phyloP scores from a whole-genome alignment of 2,888 invertebrate species.

The Cataglyphis livida region DNA sequence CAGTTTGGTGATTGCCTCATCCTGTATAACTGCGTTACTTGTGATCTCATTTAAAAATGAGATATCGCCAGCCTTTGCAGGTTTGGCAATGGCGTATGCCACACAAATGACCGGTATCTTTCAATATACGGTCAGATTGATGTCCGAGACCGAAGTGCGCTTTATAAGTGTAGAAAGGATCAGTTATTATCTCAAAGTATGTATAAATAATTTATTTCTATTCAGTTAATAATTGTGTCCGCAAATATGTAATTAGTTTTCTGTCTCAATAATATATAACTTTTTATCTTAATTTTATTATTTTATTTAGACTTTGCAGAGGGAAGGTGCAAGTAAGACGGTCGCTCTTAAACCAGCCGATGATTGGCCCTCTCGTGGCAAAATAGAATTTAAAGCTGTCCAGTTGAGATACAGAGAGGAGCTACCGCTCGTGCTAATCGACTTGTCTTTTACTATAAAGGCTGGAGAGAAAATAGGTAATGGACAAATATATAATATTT shows the following conservation, averaged over 20 bases:
- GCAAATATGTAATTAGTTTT: constrained; percentile 47
- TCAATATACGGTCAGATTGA: constrained; percentile 86
- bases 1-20: constrained; percentile 83
- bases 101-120: constrained; percentile 88
- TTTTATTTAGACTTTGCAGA: constrained; percentile 71
- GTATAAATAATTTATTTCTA: constrained; percentile 53
- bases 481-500: neutral
- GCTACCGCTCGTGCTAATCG: constrained; percentile 86
- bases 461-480: constrained; percentile 88
- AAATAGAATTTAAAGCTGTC: constrained; percentile 86
- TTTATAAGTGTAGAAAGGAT: constrained; percentile 87
- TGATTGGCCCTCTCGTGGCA: constrained; percentile 87
- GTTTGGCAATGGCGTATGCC: constrained; percentile 88
- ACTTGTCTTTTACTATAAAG: constrained; percentile 87
- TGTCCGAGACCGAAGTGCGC: constrained; percentile 86
- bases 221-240: constrained; percentile 43
- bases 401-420: constrained; percentile 86
- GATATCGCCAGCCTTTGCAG: constrained; percentile 87
- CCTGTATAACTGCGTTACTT: constrained; percentile 86
- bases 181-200: constrained; percentile 80
- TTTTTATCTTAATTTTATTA: constrained; percentile 30
- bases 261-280: neutral
- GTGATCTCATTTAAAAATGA: constrained; percentile 85
- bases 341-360: constrained; percentile 75
- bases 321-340: constrained; percentile 71